Percentiles rank a stretch among this genome's conserved stretches.
Evolutionary conservation across 1,140 invertebrate species (phyloP).

Genomic region (Rhyzopertha dominica): DNA sequence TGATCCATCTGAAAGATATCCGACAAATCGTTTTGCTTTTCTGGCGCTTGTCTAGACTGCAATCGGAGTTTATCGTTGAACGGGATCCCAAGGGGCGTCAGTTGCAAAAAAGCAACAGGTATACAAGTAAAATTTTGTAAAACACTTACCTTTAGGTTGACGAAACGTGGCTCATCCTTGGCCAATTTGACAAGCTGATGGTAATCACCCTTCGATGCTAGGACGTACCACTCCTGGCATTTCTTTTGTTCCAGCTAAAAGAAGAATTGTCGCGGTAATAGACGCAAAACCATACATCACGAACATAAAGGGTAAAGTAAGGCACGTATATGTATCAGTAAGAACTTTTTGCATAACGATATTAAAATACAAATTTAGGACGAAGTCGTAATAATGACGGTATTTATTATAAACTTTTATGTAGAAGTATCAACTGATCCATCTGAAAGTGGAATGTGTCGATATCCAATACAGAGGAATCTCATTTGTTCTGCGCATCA

Average conservation of each 20-base stretch:
- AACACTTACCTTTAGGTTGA: conserved; percentile 72
- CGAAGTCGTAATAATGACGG: too few relatives aligned
- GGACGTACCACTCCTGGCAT: conserved; percentile 79
- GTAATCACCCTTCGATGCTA: conserved; percentile 76
- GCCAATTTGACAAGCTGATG: conserved; percentile 75
- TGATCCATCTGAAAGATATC: conserved; percentile 18
- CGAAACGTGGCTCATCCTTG: conserved; percentile 72
- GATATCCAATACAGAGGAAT: too few relatives aligned
- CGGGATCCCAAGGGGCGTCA: conserved; percentile 16
- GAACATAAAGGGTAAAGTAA: too few relatives aligned
- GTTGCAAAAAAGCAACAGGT: conserved; percentile 18
- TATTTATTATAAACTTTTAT: too few relatives aligned
- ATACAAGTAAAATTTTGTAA: not conserved
- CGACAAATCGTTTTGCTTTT: conserved; percentile 24
- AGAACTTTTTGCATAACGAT: too few relatives aligned
- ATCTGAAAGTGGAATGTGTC: too few relatives aligned
- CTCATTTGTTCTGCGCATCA: too few relatives aligned
- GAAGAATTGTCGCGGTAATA: conserved; percentile 18
- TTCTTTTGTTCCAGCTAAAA: conserved; percentile 57
- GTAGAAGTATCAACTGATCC: too few relatives aligned
- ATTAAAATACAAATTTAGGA: too few relatives aligned
- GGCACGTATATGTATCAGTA: too few relatives aligned
- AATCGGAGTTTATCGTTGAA: conserved; percentile 7
- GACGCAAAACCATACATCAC: too few relatives aligned
- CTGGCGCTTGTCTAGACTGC: conserved; percentile 19